phyloP scores from a whole-genome alignment of 2,797 vertebrate species.

The Austrolebias charrua region DNA sequence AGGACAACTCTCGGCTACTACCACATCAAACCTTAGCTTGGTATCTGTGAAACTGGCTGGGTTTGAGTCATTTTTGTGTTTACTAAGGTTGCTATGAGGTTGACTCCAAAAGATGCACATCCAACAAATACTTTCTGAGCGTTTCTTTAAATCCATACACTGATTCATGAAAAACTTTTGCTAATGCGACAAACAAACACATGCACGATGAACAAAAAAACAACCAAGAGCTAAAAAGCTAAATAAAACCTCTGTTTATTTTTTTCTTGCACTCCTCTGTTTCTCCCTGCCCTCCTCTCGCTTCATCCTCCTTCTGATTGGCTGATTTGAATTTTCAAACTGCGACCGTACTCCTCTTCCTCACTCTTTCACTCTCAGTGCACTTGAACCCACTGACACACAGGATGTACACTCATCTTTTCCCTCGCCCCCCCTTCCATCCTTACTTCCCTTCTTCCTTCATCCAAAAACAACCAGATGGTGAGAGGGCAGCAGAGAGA shows the following conservation, averaged over 20 bases:
- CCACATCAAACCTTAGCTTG: no score
- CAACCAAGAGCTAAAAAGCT: neutral
- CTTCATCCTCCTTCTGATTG: constrained; percentile 40
- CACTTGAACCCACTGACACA: constrained; percentile 6
- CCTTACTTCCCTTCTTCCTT: constrained; percentile 33
- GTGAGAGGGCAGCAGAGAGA: constrained; percentile 58
- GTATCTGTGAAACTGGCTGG: no score
- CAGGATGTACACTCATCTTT: constrained; percentile 52
- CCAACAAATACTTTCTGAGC: no score
- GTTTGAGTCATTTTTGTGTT: no score
- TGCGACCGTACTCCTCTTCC: constrained; percentile 8
- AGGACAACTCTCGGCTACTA: no score
- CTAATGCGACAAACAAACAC: no score
- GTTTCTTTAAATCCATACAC: no score
- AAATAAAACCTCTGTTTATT: neutral
- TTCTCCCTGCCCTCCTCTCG: neutral
- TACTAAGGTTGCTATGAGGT: no score
- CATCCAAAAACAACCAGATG: constrained; percentile 62
- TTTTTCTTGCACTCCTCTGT: neutral
- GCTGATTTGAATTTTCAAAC: constrained; percentile 71
- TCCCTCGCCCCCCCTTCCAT: constrained; percentile 22
- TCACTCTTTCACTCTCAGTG: neutral
- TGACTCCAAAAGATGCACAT: no score
- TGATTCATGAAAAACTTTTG: no score
- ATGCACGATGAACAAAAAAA: no score